Conservation (phyloP, 2,888 invertebrate genomes). For the Pseudococcus viburni region DNA sequence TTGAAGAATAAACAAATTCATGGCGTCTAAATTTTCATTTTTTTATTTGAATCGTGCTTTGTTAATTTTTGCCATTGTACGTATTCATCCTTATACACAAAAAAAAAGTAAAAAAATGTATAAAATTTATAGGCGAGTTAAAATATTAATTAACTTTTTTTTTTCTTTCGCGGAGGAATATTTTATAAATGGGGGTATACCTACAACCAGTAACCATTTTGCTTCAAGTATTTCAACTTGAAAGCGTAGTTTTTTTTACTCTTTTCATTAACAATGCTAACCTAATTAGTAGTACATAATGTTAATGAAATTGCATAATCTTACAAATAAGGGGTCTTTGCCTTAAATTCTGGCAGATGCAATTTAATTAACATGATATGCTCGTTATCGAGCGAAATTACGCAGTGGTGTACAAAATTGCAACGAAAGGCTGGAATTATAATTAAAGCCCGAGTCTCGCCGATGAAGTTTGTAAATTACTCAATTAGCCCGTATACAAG, state of each 20-base stretch:
- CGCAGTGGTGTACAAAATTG: slow-evolving; percentile 48
- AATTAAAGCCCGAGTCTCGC: background rate
- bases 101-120: slow-evolving; percentile 20
- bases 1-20: slow-evolving; percentile 38
- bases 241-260: slow-evolving; percentile 39
- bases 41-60: slow-evolving; percentile 40
- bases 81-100: background rate
- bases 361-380: slow-evolving; percentile 55
- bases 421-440: background rate
- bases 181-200: slow-evolving; percentile 28
- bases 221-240: slow-evolving; percentile 50
- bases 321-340: slow-evolving; percentile 46
- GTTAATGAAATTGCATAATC: slow-evolving; percentile 58
- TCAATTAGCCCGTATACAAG: background rate
- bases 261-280: slow-evolving; percentile 52
- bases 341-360: slow-evolving; percentile 48
- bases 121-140: slow-evolving; percentile 50
- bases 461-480: slow-evolving; percentile 41
- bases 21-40: slow-evolving; percentile 44
- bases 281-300: slow-evolving; percentile 55
- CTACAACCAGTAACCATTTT: slow-evolving; percentile 40
- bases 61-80: slow-evolving; percentile 47
- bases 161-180: slow-evolving; percentile 9
- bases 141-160: slow-evolving; percentile 56
- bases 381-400: slow-evolving; percentile 49